Evolutionary conservation across 37 sponge, comb jelly and placozoan species (phyloP).

Genomic region (Halisarca cf. caerulea): DNA sequence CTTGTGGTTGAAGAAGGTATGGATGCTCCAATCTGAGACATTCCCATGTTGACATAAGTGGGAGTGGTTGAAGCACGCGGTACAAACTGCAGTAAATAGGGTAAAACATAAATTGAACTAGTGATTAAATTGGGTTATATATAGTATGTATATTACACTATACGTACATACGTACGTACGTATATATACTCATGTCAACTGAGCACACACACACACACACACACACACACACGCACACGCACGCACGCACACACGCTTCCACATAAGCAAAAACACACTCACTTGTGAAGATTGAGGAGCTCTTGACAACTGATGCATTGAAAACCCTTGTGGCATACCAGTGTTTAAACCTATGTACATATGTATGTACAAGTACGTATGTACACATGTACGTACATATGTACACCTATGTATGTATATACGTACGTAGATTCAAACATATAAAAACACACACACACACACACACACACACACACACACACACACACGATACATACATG

Average conservation of each 20-base stretch:
- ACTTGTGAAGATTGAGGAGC: background rate
- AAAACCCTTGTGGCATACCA: too few relatives aligned
- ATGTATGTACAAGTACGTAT: too few relatives aligned
- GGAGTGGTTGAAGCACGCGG: slow-evolving; percentile 2
- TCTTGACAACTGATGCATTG: too few relatives aligned
- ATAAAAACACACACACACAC: too few relatives aligned
- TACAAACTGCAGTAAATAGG: too few relatives aligned
- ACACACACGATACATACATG: too few relatives aligned
- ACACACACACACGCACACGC: background rate
- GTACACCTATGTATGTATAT: too few relatives aligned
- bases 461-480: too few relatives aligned
- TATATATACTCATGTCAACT: background rate
- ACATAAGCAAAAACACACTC: background rate
- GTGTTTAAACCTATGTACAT: background rate
- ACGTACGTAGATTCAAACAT: too few relatives aligned
- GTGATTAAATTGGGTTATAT: background rate
- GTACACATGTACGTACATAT: background rate
- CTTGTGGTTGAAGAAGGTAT: background rate
- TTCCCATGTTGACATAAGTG: slow-evolving; percentile 12
- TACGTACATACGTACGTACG: too few relatives aligned
- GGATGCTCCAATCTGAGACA: background rate
- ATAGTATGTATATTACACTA: background rate
- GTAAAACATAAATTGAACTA: background rate
- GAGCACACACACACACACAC: background rate
- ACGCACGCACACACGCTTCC: background rate